Evolutionary conservation across 2,888 invertebrate species (phyloP), one percentile per base, ranked within the genome.

Genomic region (Pilophorus perplexus): DNA sequence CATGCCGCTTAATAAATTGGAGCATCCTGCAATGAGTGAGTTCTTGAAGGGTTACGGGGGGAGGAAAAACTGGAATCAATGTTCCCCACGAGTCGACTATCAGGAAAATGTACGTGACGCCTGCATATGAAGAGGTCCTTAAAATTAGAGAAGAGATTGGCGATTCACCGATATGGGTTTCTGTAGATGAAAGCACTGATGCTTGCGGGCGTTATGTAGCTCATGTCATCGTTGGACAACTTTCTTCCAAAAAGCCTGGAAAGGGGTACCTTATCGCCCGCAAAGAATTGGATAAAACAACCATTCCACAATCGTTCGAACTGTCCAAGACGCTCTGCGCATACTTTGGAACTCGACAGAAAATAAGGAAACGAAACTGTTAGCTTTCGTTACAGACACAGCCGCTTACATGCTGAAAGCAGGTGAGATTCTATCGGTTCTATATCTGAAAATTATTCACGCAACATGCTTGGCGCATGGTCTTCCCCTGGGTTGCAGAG

Each of bases 61-160:
- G n/a, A n/a, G n/a, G n/a, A n/a, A n/a, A n/a, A n/a, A n/a, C n/a
- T 12, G 23, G 46, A 28, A 54, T 25, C 27, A 22, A 33, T 37
- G n/a, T 66, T 14, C 65, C 60, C 46, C 44, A 4, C n/a, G 50
- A 59, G 40, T 67, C 42, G 22, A 66, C 60, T 23, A 23, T 68
- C 40, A 38, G 62, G 22, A 66, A 68, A 60, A 67, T 3, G 54
- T 55, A 55, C 23, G 33, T 57, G 8, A 20, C 40, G 3, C 38
- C 54, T 23, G 42, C 22, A 33, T 68, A 55, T 25, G n/a, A n/a
- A n/a, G 55, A 57, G 8, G 10, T 22, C 3, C 48, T 50, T 38
- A n/a, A n/a, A n/a, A n/a, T n/a, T n/a, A n/a, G n/a, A n/a, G n/a
- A n/a, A n/a, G n/a, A n/a, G n/a, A n/a, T n/a, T n/a, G n/a, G n/a